Evolutionary conservation across 64 coral and sea anemone genomes (phyloP), one percentile per base, ranked within the genome.

Genomic region (Porites lutea): DNA sequence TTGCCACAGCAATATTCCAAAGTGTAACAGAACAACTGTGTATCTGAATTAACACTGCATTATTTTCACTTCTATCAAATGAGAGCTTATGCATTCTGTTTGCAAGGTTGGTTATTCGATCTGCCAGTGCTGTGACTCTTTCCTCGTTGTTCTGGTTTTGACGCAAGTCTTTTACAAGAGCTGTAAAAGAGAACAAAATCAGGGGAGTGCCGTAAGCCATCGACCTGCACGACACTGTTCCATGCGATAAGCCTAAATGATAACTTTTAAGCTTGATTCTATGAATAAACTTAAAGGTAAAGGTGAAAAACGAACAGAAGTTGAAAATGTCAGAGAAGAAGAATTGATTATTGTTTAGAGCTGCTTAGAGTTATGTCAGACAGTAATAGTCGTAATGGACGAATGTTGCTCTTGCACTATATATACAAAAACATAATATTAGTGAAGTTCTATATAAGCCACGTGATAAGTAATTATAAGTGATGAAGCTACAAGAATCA

Each of bases 1-100:
- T 99, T 16, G 94, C 94, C 47, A 99, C 94, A 62, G 97, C 89
- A 48, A 96, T 87, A 78, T 99, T 99, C 97, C 97, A 99, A 23
- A 99, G 63, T 7, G 90, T 93, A 14, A 99, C 88, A 54, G 97
- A 91, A 89, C 88, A 89, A 19, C 94, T 94, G 13, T 99, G 97
- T 50, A 96, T 99, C 77, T 99, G 97, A 74, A 99, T 99, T 9
- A 99, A 85, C 22, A 77, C 73, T 14, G 94, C 77, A 44, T 96
- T 96, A 48, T 94, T 72, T 51, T 94, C 94, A 58, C 80, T 71
- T 86, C 94, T 96, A 19, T 96, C 94, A 88, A 93, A 99, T 12
- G 86, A 75, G 21, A 96, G 57, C 20, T 69, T 49, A 50, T 96
- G 88, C 59, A 96, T 93, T 74, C 93, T 86, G 75, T 91, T 79